These are phyloP conservation scores for Ailurus styani DNA, from an alignment of 2,113 vertebrate genomes.

Conservation along the genomic window DNA sequence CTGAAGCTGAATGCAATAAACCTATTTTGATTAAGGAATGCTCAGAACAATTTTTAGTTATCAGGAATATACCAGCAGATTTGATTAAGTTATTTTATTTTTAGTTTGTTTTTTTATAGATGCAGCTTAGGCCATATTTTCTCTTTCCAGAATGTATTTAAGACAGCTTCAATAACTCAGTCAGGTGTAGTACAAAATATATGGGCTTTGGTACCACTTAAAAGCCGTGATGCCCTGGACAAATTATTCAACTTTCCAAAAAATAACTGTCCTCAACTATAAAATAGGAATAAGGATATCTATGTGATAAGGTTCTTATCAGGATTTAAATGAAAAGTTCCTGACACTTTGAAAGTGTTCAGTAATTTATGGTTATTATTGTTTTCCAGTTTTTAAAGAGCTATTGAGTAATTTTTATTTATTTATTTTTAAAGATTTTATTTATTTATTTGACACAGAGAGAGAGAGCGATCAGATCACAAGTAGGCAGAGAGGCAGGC, in stretches of 20 bases:
- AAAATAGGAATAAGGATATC: background rate
- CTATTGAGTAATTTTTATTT: background rate
- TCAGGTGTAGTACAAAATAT: background rate
- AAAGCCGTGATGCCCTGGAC: background rate
- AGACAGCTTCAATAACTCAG: conserved; percentile 13
- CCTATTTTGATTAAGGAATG: conserved; percentile 13
- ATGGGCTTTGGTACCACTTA: background rate
- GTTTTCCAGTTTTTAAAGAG: background rate
- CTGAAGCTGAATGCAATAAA: conserved; percentile 22
- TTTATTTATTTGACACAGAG: too few species aligned
- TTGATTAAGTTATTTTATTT: background rate
- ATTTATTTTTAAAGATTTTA: too few species aligned
- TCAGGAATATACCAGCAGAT: background rate
- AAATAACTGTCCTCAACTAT: background rate
- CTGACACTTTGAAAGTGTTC: background rate
- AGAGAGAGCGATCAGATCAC: too few species aligned
- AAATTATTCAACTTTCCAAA: background rate
- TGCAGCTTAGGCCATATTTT: background rate
- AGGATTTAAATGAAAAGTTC: conserved; percentile 1
- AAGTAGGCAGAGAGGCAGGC: too few species aligned
- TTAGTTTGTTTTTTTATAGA: conserved; percentile 1
- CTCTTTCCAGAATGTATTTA: background rate
- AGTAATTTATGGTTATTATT: background rate
- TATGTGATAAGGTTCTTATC: background rate
- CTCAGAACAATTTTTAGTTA: conserved; percentile 32